Base-by-base conservation (phyloP, 1,140 invertebrate species). In the Diachasma alloeum region DNA sequence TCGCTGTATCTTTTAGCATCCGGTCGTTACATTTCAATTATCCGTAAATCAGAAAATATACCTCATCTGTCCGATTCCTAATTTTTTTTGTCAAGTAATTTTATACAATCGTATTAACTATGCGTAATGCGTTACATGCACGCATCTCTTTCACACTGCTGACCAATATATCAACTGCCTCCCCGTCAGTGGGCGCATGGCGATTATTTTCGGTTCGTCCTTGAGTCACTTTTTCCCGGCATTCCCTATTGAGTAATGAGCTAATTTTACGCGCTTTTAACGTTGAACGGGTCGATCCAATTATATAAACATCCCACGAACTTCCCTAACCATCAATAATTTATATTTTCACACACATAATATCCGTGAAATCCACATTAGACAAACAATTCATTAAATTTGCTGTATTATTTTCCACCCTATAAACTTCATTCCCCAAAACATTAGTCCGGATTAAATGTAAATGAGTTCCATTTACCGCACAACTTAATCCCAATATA, bases 201-300 rank as follows among this genome's bases (percentile, higher is more conserved):
- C 53, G 53, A 63, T 63, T 84, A 82, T 84, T 83, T 84, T 75
- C 66, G 81, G 74, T 63, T 75, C 80, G 82, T 79, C 71, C 82
- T 80, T 81, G 80, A 72, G 79, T 81, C 76, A 83, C 82, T 82
- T 84, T 80, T 37, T 9, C 81, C 11, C 80, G 73, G 78, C 75
- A 84, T 82, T 84, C 81, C 76, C 79, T 84, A 84, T 84, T 84
- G 83, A 83, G 83, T 83, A 84, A 84, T 82, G 76, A 74, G 81
- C 81, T 84, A 84, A 83, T 84, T 84, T 83, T 84, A 83, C 82
- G 81, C 78, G 78, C 78, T 78, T 76, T 78, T 83, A 81, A 44
- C 36, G 24, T 17, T 22, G 22, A 37, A 37, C n/a, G 26, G 19
- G 24, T 67, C 24, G 19, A 66, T 73, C 26, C 37, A 13, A 39